phyloP scores from a whole-genome alignment of 2,888 invertebrate species.

The Thymelicus acteon region DNA sequence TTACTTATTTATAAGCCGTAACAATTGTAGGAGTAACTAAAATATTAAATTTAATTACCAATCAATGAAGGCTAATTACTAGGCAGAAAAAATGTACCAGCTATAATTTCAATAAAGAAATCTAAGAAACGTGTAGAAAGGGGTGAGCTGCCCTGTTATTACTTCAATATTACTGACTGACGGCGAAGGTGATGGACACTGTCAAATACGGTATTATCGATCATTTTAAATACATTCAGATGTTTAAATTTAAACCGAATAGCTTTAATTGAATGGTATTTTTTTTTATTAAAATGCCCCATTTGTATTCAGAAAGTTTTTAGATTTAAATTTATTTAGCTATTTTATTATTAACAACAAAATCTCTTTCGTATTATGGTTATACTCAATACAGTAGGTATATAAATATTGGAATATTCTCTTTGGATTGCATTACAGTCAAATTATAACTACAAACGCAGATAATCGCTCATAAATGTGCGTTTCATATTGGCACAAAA shows the following conservation, averaged over 20 bases:
- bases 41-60: constrained; percentile 52
- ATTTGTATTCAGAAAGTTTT: neutral
- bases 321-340: neutral
- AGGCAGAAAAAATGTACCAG: constrained; percentile 60
- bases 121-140: constrained; percentile 78
- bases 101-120: constrained; percentile 61
- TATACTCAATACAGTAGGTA: no score
- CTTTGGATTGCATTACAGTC: no score
- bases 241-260: constrained; percentile 28
- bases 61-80: constrained; percentile 65
- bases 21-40: constrained; percentile 14
- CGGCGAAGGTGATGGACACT: constrained; percentile 66
- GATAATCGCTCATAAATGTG: no score
- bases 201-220: constrained; percentile 53
- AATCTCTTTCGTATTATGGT: neutral
- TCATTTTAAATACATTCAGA: constrained; percentile 32
- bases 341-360: neutral
- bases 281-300: neutral
- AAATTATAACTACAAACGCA: no score
- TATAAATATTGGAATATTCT: no score
- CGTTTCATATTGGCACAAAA: neutral
- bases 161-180: constrained; percentile 69
- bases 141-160: constrained; percentile 71
- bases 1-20: constrained; percentile 13
- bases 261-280: neutral